Evolutionary conservation across 2,888 invertebrate genomes (phyloP).

Genomic region (Spatulosminthurus flaviceps): DNA sequence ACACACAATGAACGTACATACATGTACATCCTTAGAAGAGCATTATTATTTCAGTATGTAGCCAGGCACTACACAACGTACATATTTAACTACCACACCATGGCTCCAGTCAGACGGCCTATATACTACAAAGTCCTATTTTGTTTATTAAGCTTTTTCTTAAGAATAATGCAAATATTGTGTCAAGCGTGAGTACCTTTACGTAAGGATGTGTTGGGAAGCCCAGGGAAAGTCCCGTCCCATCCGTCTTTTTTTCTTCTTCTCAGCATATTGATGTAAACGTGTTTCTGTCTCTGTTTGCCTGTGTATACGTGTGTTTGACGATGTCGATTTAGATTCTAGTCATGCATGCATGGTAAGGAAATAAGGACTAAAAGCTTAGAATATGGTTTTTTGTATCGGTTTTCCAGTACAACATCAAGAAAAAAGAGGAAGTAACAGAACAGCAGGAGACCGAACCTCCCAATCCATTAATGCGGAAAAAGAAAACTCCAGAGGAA

Average conservation of each 20-base stretch:
- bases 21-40: no score
- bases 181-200: not conserved
- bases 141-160: not conserved
- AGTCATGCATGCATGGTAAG: not conserved
- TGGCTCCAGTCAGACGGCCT: not conserved
- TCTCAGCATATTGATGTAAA: not conserved
- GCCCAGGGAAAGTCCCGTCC: not conserved
- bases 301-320: not conserved
- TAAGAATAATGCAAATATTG: conserved; percentile 28
- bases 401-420: conserved; percentile 92
- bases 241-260: not conserved
- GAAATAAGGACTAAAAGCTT: not conserved
- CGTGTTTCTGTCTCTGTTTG: not conserved
- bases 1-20: not conserved
- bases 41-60: no score
- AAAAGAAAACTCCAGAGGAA: conserved; percentile 98
- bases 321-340: not conserved
- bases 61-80: no score
- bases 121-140: not conserved
- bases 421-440: conserved; percentile 91
- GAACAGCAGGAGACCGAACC: conserved; percentile 77
- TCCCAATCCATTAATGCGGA: conserved; percentile 94
- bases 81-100: no score
- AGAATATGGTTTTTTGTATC: conserved; percentile 31
- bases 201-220: not conserved